These are phyloP conservation scores for Halcyon chelicuti DNA, from an alignment of 2,797 vertebrate species.

Conservation along the genomic window DNA sequence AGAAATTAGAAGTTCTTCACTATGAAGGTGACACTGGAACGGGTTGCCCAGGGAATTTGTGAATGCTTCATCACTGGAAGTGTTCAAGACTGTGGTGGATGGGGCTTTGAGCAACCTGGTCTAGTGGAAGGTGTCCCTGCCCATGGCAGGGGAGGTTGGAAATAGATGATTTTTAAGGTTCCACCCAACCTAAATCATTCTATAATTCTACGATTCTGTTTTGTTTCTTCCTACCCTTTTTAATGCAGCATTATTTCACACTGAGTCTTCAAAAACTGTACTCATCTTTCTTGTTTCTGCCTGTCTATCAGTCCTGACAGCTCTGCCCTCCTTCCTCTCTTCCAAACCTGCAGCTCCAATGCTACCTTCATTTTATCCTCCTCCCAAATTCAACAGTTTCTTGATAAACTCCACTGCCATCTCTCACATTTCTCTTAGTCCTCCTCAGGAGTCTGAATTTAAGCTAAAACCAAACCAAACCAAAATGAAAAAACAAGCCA, in stretches of 20 bases:
- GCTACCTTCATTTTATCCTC: background rate
- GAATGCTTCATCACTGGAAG: too few species aligned
- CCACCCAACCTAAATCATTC: too few species aligned
- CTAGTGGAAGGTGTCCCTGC: too few species aligned
- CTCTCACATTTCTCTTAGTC: background rate
- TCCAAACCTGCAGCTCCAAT: background rate
- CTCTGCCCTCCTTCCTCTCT: background rate
- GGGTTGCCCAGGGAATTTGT: too few species aligned
- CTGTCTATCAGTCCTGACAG: background rate
- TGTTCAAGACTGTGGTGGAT: too few species aligned
- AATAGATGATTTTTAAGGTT: too few species aligned
- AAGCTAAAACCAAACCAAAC: background rate
- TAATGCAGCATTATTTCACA: background rate
- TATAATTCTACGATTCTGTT: background rate
- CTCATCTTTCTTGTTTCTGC: background rate
- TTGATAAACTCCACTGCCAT: background rate
- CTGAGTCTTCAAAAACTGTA: background rate
- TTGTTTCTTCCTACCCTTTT: background rate
- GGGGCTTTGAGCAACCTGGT: too few species aligned
- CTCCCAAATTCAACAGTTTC: background rate
- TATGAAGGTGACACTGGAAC: too few species aligned
- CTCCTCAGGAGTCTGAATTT: background rate
- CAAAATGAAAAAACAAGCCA: accelerated
- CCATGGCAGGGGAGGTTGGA: too few species aligned
- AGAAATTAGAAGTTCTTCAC: too few species aligned